phyloP scores from a whole-genome alignment of 2,113 vertebrate genomes.

The Pantherophis guttatus region DNA sequence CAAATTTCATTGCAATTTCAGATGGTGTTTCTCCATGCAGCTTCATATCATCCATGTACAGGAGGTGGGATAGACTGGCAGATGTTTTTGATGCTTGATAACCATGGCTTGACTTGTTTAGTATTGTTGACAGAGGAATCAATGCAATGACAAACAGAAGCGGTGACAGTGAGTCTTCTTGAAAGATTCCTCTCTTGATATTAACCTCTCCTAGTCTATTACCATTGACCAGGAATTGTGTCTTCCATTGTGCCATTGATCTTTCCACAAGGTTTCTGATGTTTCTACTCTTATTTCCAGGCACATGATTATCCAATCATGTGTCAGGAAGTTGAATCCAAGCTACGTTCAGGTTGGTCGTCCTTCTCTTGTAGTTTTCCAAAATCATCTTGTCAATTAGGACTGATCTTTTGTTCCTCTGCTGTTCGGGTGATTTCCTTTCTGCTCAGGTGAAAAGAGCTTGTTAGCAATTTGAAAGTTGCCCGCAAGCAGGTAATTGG shows the following conservation, averaged over 20 bases:
- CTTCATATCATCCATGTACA: not conserved
- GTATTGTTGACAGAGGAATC: not conserved
- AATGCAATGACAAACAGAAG: not conserved
- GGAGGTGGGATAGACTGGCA: not conserved
- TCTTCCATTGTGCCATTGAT: not conserved
- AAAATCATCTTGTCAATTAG: not conserved
- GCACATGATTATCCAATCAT: not conserved
- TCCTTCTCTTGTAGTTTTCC: not conserved
- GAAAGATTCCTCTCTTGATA: not conserved
- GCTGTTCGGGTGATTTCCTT: not conserved
- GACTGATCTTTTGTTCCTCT: not conserved
- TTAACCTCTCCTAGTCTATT: not conserved
- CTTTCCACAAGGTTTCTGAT: not conserved
- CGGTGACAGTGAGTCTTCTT: not conserved
- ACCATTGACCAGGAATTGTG: not conserved
- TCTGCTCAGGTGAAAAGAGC: not conserved
- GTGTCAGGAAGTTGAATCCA: not conserved
- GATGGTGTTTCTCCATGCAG: not conserved
- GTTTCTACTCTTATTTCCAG: not conserved
- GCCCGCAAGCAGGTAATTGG: not conserved
- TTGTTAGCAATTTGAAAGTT: not conserved
- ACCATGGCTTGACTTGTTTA: not conserved
- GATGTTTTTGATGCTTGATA: not conserved
- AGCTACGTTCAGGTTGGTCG: not conserved
- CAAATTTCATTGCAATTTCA: not conserved